These are phyloP conservation scores for Origma solitaria DNA, from an alignment of 2,113 vertebrate genomes.

Conservation along the genomic window DNA sequence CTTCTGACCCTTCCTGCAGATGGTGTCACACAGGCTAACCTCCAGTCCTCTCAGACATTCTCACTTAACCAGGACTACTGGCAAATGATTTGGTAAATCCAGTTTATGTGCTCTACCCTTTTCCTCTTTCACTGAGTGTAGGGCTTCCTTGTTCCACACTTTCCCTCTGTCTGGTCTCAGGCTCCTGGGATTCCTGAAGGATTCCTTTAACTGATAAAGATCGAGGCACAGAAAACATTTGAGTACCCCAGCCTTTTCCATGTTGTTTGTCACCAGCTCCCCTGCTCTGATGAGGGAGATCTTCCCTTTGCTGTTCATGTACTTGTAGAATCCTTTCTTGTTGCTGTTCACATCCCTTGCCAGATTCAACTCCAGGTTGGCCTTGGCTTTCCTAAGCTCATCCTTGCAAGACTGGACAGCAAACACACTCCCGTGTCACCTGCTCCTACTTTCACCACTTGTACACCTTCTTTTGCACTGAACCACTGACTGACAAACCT, in stretches of 20 bases:
- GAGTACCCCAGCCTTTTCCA: background rate
- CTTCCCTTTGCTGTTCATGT: background rate
- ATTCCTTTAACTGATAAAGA: background rate
- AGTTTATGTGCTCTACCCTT: background rate
- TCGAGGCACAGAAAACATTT: fast-evolving
- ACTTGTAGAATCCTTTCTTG: background rate
- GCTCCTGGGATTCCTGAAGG: background rate
- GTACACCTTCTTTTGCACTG: background rate
- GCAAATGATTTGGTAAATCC: background rate
- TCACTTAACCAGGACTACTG: background rate
- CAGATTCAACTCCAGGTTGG: background rate
- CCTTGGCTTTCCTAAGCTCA: background rate
- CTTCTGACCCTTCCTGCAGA: background rate
- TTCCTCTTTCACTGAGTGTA: background rate
- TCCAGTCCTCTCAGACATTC: background rate
- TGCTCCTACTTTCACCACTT: background rate
- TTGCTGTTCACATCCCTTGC: background rate
- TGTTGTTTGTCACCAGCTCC: background rate
- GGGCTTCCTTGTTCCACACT: background rate
- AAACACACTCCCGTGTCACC: background rate
- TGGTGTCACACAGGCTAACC: background rate
- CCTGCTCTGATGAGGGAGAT: background rate
- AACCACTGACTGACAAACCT: background rate
- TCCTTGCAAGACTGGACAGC: background rate
- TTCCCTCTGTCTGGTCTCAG: background rate